Base-by-base conservation (phyloP, 2,797 vertebrate species). In the Enteromius paludinosus region DNA sequence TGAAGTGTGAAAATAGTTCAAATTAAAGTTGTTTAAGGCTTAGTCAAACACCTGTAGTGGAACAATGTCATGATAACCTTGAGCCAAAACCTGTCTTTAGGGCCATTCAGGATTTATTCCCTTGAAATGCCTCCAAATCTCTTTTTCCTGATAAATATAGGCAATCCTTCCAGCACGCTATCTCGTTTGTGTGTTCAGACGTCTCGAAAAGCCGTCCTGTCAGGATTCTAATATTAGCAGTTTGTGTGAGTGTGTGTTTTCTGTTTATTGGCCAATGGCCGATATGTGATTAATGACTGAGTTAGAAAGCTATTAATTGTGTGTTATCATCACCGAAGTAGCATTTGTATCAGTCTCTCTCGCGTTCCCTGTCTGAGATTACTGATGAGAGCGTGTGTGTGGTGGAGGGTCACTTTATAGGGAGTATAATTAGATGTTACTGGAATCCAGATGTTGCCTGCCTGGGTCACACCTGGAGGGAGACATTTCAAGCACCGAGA, bases 391-490 rank as follows among this genome's bases (percentile, higher is more conserved):
- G 30, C 33, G 56, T 49, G 66, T 59, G 41, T 81, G 18, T 82
- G 78, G 11, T 70, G 69, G 45, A 75, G 62, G 81, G 76, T 86
- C 76, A 81, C 69, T 82, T 66, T 79, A 69, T 76, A 54, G 38
- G 73, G 45, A 74, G 74, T 62, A 81, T 84, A 85, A 87, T 82
- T 78, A 71, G 70, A 33, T 76, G 56, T 84, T 82, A 84, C 82
- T 78, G 73, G 33, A 83, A 78, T 81, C 83, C 84, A 86, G 87
- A 86, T 86, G 86, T 87, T 86, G 41, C 59, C 49, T 20, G 47
- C 76, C 59, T 71, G 33, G 77, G 76, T 84, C 82, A 79, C 79
- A 86, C 82, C 84, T 86, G 84, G 79, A 86, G 77, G 68, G 59
- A 78, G 79, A 35, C 81, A 65, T 80, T 86, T 64, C 25, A 65